phyloP scores from a whole-genome alignment of 2,888 invertebrate species.

The Octonoba sinensis region DNA sequence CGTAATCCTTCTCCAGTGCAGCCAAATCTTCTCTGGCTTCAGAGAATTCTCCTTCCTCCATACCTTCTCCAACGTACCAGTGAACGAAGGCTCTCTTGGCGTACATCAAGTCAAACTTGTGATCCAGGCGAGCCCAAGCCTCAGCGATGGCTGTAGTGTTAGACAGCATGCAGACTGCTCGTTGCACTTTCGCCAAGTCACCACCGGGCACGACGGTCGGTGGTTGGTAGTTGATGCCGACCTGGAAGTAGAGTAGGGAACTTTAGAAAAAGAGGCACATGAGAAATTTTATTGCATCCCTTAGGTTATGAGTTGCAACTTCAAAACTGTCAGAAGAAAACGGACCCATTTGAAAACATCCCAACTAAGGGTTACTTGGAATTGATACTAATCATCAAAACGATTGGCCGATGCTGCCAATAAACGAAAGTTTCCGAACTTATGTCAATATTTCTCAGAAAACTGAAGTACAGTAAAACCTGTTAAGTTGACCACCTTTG shows the following conservation, averaged over 20 bases:
- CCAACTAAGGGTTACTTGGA: too few species aligned
- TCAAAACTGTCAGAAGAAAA: too few species aligned
- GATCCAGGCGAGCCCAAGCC: conserved; percentile 84
- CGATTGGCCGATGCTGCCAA: too few species aligned
- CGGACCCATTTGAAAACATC: too few species aligned
- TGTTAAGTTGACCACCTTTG: too few species aligned
- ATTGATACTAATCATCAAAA: too few species aligned
- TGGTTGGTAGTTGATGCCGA: conserved; percentile 86
- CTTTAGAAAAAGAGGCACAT: too few species aligned
- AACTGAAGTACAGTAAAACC: too few species aligned
- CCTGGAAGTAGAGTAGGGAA: conserved; percentile 68
- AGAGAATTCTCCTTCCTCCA: conserved; percentile 71
- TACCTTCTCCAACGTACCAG: conserved; percentile 77
- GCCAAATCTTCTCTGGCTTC: conserved; percentile 75
- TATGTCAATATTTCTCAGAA: too few species aligned
- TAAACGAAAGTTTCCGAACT: too few species aligned
- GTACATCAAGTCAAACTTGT: conserved; percentile 86
- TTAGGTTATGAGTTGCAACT: too few species aligned
- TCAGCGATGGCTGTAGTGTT: conserved; percentile 93
- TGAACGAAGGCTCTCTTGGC: conserved; percentile 88
- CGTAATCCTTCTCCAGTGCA: conserved; percentile 72
- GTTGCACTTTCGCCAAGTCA: conserved; percentile 73
- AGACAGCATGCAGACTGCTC: conserved; percentile 78
- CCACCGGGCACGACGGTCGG: conserved; percentile 74
- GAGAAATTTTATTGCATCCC: too few species aligned